A percentile compares a stretch with the other conserved stretches of the same genome.
phyloP scores from a whole-genome alignment of 2,888 invertebrate species.

The Drosophila affinis region DNA sequence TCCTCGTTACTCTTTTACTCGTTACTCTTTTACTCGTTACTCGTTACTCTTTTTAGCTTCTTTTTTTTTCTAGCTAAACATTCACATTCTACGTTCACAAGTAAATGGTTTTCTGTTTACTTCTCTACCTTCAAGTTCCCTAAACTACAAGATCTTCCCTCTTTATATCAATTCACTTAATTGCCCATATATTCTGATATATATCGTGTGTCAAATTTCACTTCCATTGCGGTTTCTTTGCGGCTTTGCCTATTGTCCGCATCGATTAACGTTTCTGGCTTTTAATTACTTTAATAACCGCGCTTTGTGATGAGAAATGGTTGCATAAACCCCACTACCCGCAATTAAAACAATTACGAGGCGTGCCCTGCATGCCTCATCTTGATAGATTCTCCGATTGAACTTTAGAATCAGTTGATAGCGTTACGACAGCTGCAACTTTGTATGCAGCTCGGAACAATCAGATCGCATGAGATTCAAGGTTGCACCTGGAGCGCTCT shows the following conservation, averaged over 20 bases:
- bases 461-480: slow-evolving; percentile 4
- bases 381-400: slow-evolving; percentile 28
- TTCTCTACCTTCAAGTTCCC: not conserved
- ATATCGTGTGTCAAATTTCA: slow-evolving; percentile 16
- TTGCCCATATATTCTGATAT: not conserved
- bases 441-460: slow-evolving; percentile 3
- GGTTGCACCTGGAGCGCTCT: not conserved
- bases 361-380: slow-evolving; percentile 12
- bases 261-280: slow-evolving; percentile 28
- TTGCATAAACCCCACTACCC: slow-evolving; percentile 12
- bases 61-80: too few relatives aligned
- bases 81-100: too few relatives aligned
- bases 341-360: slow-evolving; percentile 36
- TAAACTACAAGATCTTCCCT: not conserved
- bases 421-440: slow-evolving; percentile 9
- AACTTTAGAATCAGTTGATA: slow-evolving; percentile 23
- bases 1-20: too few relatives aligned
- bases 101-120: too few relatives aligned
- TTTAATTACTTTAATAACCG: slow-evolving; percentile 45
- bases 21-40: too few relatives aligned
- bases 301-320: slow-evolving; percentile 23
- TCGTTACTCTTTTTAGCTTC: too few relatives aligned
- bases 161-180: not conserved
- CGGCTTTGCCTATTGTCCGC: slow-evolving; percentile 14
- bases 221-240: slow-evolving; percentile 25